Evolutionary conservation across 2,888 invertebrate genomes (phyloP).

Genomic region (Acronicta psi): DNA sequence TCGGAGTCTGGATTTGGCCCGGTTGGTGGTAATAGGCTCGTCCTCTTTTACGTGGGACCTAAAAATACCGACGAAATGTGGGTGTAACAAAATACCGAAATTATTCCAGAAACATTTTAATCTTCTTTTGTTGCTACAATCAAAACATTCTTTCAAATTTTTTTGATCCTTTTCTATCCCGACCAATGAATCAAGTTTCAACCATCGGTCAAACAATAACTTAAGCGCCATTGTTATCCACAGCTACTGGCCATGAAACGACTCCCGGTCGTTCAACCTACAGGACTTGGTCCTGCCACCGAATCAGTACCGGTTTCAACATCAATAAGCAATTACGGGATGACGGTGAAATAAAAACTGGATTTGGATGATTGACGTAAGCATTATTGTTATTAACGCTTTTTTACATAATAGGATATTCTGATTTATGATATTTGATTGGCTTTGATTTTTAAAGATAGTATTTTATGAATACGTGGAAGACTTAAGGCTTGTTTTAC

Average conservation of each 20-base stretch:
- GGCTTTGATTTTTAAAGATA: background rate
- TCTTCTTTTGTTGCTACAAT: background rate
- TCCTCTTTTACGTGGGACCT: no score
- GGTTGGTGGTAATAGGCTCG: no score
- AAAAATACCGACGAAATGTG: no score
- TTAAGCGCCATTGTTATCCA: slow-evolving; percentile 46
- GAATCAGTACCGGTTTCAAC: slow-evolving; percentile 53
- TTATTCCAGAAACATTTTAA: background rate
- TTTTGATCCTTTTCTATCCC: slow-evolving; percentile 10
- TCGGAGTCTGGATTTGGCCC: no score
- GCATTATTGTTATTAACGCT: background rate
- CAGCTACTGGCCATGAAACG: slow-evolving; percentile 59
- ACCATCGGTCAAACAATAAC: slow-evolving; percentile 43
- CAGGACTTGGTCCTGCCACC: slow-evolving; percentile 64
- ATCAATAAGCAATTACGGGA: slow-evolving; percentile 44
- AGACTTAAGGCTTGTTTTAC: no score
- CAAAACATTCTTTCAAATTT: background rate
- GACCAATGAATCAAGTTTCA: slow-evolving; percentile 13
- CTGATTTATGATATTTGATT: background rate
- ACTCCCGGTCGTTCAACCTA: slow-evolving; percentile 63
- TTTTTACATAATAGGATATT: slow-evolving; percentile 15
- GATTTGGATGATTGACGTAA: slow-evolving; percentile 14
- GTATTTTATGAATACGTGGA: no score
- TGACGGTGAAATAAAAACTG: slow-evolving; percentile 10
- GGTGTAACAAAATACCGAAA: background rate